phyloP scores from a whole-genome alignment of 2,888 invertebrate genomes.

The Ceraclea dissimilis region DNA sequence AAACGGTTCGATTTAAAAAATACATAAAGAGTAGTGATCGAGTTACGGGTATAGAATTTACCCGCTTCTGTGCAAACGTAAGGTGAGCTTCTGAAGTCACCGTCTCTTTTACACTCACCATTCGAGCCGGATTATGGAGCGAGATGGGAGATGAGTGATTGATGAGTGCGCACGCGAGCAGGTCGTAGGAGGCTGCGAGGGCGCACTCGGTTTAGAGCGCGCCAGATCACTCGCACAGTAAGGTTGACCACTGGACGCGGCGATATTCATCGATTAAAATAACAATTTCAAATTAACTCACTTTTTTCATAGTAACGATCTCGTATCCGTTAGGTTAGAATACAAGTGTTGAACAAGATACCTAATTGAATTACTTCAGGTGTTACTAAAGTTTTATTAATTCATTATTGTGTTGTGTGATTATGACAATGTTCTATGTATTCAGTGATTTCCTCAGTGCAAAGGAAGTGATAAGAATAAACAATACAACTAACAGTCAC shows the following conservation, averaged over 20 bases:
- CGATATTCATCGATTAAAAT: conserved; percentile 20
- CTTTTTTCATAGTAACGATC: too few species aligned
- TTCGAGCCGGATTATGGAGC: background rate
- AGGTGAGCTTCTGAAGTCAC: conserved; percentile 17
- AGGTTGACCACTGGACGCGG: conserved; percentile 23
- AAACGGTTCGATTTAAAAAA: conserved; percentile 2
- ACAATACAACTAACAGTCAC: background rate
- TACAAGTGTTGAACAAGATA: too few species aligned
- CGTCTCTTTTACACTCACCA: conserved; percentile 12
- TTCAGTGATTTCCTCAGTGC: conserved; percentile 8
- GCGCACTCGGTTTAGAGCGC: conserved; percentile 1
- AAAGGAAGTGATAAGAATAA: conserved; percentile 9
- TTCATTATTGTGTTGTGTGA: conserved; percentile 4
- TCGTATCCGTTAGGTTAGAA: too few species aligned
- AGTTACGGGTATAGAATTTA: conserved; percentile 21
- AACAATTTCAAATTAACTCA: too few species aligned
- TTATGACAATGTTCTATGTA: background rate
- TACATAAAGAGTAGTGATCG: conserved; percentile 16
- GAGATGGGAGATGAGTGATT: conserved; percentile 19
- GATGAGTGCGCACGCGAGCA: conserved; percentile 22
- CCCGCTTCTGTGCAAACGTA: conserved; percentile 25
- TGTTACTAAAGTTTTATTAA: too few species aligned
- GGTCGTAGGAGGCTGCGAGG: conserved; percentile 18
- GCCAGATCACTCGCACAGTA: conserved; percentile 19
- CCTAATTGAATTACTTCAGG: too few species aligned